phyloP scores from a whole-genome alignment of 2,113 vertebrate genomes.

The Cnemophilus loriae region DNA sequence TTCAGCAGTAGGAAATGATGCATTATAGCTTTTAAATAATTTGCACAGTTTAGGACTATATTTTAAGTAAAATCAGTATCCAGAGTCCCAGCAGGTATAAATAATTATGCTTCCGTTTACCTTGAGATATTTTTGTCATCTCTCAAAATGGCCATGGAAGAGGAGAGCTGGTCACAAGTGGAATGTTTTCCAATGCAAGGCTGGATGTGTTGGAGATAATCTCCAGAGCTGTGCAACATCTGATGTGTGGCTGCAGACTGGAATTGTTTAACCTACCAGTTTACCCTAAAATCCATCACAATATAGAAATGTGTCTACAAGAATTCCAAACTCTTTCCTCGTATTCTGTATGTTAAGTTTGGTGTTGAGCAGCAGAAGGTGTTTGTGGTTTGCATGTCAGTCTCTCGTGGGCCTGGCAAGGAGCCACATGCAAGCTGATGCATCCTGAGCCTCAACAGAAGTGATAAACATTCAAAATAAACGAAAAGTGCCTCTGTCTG shows the following conservation, averaged over 20 bases:
- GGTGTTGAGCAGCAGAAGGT: constrained; percentile 1
- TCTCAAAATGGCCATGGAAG: not conserved
- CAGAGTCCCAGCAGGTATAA: not conserved
- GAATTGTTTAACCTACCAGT: not conserved
- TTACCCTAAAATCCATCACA: not conserved
- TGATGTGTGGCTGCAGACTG: not conserved
- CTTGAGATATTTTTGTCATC: not conserved
- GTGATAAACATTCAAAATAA: not conserved
- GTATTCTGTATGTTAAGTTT: not conserved
- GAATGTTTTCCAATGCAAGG: not conserved
- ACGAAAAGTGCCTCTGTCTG: not conserved
- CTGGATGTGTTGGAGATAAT: not conserved
- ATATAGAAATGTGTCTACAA: not conserved
- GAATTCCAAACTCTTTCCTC: not conserved
- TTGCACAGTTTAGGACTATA: not conserved
- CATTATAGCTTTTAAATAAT: not conserved
- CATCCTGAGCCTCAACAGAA: not conserved
- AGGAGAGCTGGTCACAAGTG: not conserved
- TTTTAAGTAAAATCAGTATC: not conserved
- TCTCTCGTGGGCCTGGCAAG: not conserved
- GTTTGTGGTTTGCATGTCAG: constrained; percentile 28
- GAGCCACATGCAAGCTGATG: not conserved
- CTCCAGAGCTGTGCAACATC: not conserved
- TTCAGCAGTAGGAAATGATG: not conserved
- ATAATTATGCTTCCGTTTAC: not conserved